Percentiles rank a stretch among this genome's conserved stretches.
These are phyloP conservation scores for Micoletzkya japonica DNA, from an alignment of 2,888 invertebrate genomes.

Conservation along the genomic window DNA sequence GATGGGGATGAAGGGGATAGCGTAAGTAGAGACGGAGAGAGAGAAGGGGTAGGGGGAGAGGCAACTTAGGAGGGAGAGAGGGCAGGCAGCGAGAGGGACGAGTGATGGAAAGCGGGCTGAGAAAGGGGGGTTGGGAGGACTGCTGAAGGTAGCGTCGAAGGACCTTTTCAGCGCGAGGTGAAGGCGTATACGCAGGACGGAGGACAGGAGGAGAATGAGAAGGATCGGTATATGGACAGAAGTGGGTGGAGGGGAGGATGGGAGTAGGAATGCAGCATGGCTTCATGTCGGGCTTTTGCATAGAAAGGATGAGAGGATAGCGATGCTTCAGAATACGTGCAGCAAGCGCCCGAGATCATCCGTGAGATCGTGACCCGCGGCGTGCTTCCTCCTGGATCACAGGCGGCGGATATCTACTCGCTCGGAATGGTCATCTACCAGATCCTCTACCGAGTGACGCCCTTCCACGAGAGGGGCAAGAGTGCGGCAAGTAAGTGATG, in stretches of 20 bases:
- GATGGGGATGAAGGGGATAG: no score
- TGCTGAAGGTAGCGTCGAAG: no score
- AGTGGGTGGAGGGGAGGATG: slow-evolving; percentile 20
- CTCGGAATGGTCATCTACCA: slow-evolving; percentile 61
- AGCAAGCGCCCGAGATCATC: slow-evolving; percentile 62
- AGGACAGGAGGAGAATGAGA: slow-evolving; percentile 23
- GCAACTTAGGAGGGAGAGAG: no score
- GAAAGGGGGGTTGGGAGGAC: no score
- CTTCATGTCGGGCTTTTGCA: not conserved
- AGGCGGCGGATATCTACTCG: slow-evolving; percentile 55
- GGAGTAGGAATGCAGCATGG: not conserved
- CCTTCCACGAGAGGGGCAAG: slow-evolving; percentile 57
- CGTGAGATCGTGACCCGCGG: slow-evolving; percentile 56
- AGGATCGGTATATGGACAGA: slow-evolving; percentile 31
- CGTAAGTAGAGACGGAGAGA: no score
- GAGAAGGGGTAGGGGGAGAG: no score
- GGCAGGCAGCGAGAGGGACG: no score
- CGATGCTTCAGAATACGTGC: slow-evolving; percentile 60
- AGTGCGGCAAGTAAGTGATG: slow-evolving; percentile 45
- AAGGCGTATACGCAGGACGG: slow-evolving; percentile 27
- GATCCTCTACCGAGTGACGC: slow-evolving; percentile 59
- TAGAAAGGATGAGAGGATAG: not conserved
- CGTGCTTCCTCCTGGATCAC: slow-evolving; percentile 51
- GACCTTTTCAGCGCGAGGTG: slow-evolving; percentile 37
- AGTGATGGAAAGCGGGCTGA: no score